These are phyloP conservation scores for Drosophila anomalata DNA, from an alignment of 2,888 invertebrate genomes.

Conservation along the genomic window DNA sequence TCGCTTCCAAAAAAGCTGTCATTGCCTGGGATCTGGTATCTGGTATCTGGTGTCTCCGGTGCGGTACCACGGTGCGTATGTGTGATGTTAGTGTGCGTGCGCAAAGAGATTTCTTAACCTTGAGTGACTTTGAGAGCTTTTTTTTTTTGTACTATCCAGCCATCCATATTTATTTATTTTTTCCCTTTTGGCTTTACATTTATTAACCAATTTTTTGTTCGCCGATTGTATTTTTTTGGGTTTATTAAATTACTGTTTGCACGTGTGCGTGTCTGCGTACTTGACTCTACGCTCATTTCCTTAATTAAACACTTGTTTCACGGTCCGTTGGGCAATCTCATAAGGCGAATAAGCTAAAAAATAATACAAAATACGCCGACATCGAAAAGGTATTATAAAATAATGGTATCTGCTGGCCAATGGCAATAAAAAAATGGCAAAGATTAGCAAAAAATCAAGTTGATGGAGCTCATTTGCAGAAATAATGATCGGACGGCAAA, in stretches of 20 bases:
- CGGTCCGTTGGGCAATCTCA: slow-evolving; percentile 63
- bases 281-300: slow-evolving; percentile 64
- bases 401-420: neutral
- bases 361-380: slow-evolving; percentile 29
- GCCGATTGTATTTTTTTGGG: slow-evolving; percentile 43
- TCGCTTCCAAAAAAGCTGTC: slow-evolving; percentile 73
- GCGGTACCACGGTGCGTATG: slow-evolving; percentile 35
- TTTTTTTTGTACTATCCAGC: slow-evolving; percentile 14
- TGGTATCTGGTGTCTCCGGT: slow-evolving; percentile 19
- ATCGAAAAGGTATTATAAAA: slow-evolving; percentile 15
- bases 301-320: slow-evolving; percentile 80
- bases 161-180: slow-evolving; percentile 32
- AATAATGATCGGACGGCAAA: slow-evolving; percentile 36
- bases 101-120: slow-evolving; percentile 76
- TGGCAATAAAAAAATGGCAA: slow-evolving; percentile 6
- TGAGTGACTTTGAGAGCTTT: slow-evolving; percentile 72
- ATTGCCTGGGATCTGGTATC: slow-evolving; percentile 52
- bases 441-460: slow-evolving; percentile 36
- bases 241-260: slow-evolving; percentile 54
- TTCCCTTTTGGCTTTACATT: slow-evolving; percentile 51
- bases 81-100: slow-evolving; percentile 13
- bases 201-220: slow-evolving; percentile 58
- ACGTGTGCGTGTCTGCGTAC: slow-evolving; percentile 53
- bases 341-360: slow-evolving; percentile 11
- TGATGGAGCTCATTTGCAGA: slow-evolving; percentile 36